phyloP scores from a whole-genome alignment of 1,140 invertebrate genomes.

The Chymomyza costata region DNA sequence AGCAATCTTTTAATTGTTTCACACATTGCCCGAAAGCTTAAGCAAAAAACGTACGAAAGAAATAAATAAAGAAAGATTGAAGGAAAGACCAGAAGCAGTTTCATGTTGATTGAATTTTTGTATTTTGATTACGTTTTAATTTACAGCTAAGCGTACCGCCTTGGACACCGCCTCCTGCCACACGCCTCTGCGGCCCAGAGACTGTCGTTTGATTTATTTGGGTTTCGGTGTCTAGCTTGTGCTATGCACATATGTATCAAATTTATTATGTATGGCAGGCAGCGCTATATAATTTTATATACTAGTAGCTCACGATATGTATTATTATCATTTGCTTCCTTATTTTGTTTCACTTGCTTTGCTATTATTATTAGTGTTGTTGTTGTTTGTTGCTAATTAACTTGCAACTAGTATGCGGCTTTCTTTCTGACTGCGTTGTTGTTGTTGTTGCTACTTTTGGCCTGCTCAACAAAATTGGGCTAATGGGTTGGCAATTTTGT shows the following conservation, averaged over 20 bases:
- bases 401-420: conserved; percentile 14
- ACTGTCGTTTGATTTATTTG: conserved; percentile 43
- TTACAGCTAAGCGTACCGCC: no score
- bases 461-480: conserved; percentile 27
- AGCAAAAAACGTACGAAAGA: no score
- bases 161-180: conserved; percentile 17
- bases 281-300: conserved; percentile 48
- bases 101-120: conserved; percentile 45
- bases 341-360: no score
- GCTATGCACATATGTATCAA: no score
- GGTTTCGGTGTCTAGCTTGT: conserved; percentile 56
- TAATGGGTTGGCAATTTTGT: conserved; percentile 14
- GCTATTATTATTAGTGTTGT: no score
- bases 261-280: conserved; percentile 35
- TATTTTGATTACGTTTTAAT: conserved; percentile 54
- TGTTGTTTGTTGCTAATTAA: no score
- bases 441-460: no score
- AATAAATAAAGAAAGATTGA: no score
- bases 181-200: conserved; percentile 13
- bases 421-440: conserved; percentile 20
- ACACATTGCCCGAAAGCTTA: conserved; percentile 42
- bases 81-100: not conserved
- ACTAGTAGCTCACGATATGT: conserved; percentile 41
- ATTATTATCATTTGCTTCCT: conserved; percentile 54
- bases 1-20: conserved; percentile 53